Percentiles rank a stretch among this genome's conserved stretches.
Evolutionary conservation across 1,140 invertebrate species (phyloP).

Genomic region (Drosophila lacteicornis): DNA sequence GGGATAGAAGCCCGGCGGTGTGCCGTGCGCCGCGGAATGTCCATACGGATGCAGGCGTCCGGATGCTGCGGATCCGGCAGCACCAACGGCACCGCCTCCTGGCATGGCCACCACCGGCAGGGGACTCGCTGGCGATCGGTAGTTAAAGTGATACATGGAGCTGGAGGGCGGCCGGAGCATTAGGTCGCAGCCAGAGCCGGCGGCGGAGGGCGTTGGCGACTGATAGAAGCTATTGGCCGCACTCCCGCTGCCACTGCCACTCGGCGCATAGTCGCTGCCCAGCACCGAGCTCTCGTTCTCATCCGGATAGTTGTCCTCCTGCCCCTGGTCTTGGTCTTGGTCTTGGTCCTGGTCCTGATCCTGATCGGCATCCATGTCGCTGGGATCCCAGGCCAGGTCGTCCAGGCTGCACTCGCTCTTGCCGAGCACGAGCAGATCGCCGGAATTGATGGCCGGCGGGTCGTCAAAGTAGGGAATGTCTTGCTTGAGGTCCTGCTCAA

Average conservation of each 20-base stretch:
- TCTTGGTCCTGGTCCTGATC: constrained; percentile 19
- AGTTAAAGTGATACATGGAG: constrained; percentile 61
- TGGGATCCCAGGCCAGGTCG: constrained; percentile 30
- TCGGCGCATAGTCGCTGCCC: constrained; percentile 55
- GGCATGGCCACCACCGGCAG: constrained; percentile 6
- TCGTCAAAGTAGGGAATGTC: constrained; percentile 79
- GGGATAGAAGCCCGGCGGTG: constrained; percentile 58
- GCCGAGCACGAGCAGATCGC: constrained; percentile 21
- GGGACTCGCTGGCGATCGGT: constrained; percentile 53
- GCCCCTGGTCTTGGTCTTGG: not conserved
- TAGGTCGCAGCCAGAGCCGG: constrained; percentile 51
- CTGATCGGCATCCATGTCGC: constrained; percentile 16
- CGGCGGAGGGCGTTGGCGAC: constrained; percentile 58
- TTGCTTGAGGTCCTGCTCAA: constrained; percentile 72
- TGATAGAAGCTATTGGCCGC: constrained; percentile 66
- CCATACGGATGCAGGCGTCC: constrained; percentile 48
- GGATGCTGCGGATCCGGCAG: not conserved
- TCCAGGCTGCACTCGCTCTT: constrained; percentile 39
- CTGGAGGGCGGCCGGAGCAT: constrained; percentile 71
- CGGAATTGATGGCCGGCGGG: constrained; percentile 20
- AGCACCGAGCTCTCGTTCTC: constrained; percentile 49
- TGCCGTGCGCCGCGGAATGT: constrained; percentile 60
- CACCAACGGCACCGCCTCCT: not conserved
- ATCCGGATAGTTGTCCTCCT: constrained; percentile 65
- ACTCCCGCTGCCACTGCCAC: constrained; percentile 51